Evolutionary conservation across 2,888 invertebrate genomes (phyloP), one percentile per base, ranked within the genome.

Genomic region (Mimumesa dahlbomi): DNA sequence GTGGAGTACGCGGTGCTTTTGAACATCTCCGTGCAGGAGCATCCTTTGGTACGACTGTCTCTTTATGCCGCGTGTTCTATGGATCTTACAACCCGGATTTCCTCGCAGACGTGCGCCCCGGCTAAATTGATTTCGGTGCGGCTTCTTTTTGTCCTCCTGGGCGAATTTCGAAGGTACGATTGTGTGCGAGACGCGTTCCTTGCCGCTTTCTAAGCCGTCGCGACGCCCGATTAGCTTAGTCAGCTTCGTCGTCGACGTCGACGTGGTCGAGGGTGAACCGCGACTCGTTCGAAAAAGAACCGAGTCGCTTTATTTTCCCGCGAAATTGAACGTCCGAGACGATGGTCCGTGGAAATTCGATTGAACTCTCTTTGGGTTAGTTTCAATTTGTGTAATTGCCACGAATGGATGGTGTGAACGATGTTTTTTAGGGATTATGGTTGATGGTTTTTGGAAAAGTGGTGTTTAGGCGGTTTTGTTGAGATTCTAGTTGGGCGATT

Each of bases 21-120:
- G 75, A 83, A 70, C 49, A 64, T 67, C 43, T 62, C 46, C 38
- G 48, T 49, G 48, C 54, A 66, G 49, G 40, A 73, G 48, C 69
- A 59, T 69, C 69, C 75, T 77, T 62, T 63, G 42, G n/a, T n/a
- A n/a, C 63, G 62, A 68, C 49, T 54, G 13, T 66, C 70, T 83
- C 85, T 87, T 87, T 85, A 85, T 84, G 75, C 69, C 73, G n/a
- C 79, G 73, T 80, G 81, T 86, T 85, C 85, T 83, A 85, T 82
- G 82, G 85, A 87, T 86, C 84, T 81, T 80, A 79, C 81, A 76
- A 82, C 70, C 81, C 86, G 87, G 87, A 88, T 88, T 87, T 88
- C 87, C 87, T 84, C 49, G 65, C 67, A 78, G 82, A 78, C 80
- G 62, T 61, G 61, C 68, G 45, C 59, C 73, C 69, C 73, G 71